Evolutionary conservation across 2,888 invertebrate genomes (phyloP).

Genomic region (Caenorhabditis sp.): DNA sequence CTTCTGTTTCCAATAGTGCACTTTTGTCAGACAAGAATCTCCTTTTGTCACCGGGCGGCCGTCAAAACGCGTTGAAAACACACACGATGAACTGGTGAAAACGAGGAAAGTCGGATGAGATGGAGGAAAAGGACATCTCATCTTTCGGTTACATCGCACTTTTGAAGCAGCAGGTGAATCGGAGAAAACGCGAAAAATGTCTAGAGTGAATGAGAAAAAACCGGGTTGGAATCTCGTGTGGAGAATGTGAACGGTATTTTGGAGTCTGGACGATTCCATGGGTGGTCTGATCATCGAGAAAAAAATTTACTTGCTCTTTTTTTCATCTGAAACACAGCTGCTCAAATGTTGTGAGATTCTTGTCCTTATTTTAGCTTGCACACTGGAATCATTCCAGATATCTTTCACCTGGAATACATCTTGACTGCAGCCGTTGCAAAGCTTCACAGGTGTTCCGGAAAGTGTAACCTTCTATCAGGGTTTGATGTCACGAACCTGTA

Average conservation of each 20-base stretch:
- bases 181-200: constrained; percentile 14
- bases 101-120: neutral
- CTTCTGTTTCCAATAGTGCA: constrained; percentile 19
- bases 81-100: constrained; percentile 15
- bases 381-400: neutral
- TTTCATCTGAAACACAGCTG: neutral
- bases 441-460: too few species aligned
- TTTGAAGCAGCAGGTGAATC: constrained; percentile 31
- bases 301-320: too few species aligned
- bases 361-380: neutral
- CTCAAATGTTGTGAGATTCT: constrained; percentile 2
- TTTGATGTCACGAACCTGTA: neutral
- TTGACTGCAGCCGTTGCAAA: neutral
- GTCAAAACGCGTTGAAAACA: constrained; percentile 30
- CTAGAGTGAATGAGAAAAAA: neutral
- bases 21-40: constrained; percentile 24
- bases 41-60: constrained; percentile 19
- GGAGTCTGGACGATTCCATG: neutral
- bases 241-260: constrained; percentile 1
- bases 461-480: neutral
- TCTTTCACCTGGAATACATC: neutral
- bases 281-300: neutral
- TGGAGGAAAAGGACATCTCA: constrained; percentile 31
- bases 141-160: constrained; percentile 35
- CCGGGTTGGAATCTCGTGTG: neutral